Evolutionary conservation across 1,140 invertebrate species (phyloP).

Genomic region (Procambarus clarkii): DNA sequence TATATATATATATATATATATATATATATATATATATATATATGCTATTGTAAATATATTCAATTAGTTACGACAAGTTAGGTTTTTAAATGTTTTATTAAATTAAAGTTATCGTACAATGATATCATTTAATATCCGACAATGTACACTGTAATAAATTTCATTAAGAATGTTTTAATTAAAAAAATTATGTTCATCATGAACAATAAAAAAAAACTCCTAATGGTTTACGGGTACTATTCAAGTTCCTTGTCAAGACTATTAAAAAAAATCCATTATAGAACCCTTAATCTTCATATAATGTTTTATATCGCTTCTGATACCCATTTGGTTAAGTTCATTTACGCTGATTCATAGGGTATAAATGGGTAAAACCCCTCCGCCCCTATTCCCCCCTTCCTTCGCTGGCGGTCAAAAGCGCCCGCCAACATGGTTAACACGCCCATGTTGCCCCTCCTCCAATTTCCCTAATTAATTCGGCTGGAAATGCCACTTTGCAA

Average conservation of each 20-base stretch:
- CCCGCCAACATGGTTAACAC: not conserved
- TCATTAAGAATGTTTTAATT: not conserved
- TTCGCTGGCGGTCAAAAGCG: not conserved
- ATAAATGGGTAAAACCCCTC: constrained; percentile 53
- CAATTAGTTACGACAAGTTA: too few species aligned
- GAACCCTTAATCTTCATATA: constrained; percentile 2
- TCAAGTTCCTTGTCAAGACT: not conserved
- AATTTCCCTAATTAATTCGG: too few species aligned
- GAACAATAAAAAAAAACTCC: not conserved
- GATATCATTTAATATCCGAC: not conserved
- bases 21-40: too few species aligned
- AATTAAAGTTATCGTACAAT: not conserved
- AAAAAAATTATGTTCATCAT: not conserved
- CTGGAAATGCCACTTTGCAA: not conserved
- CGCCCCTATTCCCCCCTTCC: too few species aligned
- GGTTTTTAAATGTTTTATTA: too few species aligned
- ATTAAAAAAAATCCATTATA: not conserved
- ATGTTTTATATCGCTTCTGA: not conserved
- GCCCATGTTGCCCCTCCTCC: too few species aligned
- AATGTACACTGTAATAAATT: not conserved
- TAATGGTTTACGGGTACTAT: not conserved
- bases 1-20: too few species aligned
- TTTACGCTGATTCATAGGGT: constrained; percentile 65
- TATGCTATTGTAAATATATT: too few species aligned
- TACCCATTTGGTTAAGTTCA: constrained; percentile 6